Conservation (phyloP, 2,888 invertebrate species). For the Cinara cedri region DNA sequence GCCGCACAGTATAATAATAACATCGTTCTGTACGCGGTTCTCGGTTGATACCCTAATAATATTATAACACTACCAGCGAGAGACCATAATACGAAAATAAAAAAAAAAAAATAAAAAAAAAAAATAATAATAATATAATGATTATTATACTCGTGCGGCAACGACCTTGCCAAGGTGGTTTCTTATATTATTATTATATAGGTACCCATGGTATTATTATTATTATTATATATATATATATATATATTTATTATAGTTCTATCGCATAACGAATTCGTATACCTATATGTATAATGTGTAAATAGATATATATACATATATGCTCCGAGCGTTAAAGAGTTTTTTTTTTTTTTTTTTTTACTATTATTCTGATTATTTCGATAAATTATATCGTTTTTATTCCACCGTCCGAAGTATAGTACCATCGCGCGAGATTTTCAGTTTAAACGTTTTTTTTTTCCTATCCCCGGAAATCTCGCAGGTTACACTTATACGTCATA, state of each 20-base stretch:
- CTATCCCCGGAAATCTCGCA: background rate
- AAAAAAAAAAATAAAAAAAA: too few species aligned
- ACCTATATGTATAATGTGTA: too few species aligned
- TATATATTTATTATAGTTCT: too few species aligned
- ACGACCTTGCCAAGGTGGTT: conserved; percentile 56
- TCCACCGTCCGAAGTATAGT: background rate
- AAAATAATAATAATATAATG: conserved; percentile 14
- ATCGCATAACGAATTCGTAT: conserved; percentile 53
- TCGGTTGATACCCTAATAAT: conserved; percentile 47
- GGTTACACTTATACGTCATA: too few species aligned
- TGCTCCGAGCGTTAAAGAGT: conserved; percentile 4
- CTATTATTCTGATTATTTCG: background rate
- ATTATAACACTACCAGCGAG: background rate
- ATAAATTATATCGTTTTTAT: background rate
- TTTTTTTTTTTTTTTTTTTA: conserved; percentile 20
- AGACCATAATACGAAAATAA: too few species aligned
- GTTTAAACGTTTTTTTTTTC: background rate
- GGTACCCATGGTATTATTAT: too few species aligned
- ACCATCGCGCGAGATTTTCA: background rate
- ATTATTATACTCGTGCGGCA: conserved; percentile 40
- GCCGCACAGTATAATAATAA: too few species aligned
- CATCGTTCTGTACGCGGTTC: conserved; percentile 5
- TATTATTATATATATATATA: too few species aligned
- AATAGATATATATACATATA: too few species aligned
- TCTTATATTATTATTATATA: too few species aligned